Conservation (phyloP, 1,140 invertebrate genomes). For the Eufriesea mexicana region DNA sequence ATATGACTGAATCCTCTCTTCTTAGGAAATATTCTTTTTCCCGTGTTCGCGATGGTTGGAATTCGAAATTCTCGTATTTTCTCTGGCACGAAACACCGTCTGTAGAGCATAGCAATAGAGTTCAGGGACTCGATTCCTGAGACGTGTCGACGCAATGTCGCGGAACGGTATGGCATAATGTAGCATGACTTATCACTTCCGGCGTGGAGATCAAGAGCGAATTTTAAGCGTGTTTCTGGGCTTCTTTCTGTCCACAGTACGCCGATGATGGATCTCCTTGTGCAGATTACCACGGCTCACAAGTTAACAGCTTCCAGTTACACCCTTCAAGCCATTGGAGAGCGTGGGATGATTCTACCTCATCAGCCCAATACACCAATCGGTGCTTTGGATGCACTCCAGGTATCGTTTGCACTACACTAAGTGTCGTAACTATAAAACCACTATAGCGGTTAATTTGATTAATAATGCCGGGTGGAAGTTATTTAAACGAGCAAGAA, state of each 20-base stretch:
- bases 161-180: not conserved
- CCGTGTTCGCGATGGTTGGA: not conserved
- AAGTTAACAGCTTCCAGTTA: constrained; percentile 88
- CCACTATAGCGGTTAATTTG: no score
- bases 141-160: not conserved
- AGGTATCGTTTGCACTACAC: constrained; percentile 70
- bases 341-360: constrained; percentile 85
- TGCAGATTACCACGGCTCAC: constrained; percentile 89
- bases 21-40: no score
- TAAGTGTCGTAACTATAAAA: no score
- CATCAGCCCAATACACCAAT: constrained; percentile 93
- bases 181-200: not conserved
- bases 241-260: constrained; percentile 84
- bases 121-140: not conserved
- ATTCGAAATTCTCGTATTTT: not conserved
- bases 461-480: no score
- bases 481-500: no score
- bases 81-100: not conserved
- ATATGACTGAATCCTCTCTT: no score
- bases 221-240: not conserved
- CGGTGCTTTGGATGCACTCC: constrained; percentile 85
- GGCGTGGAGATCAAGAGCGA: not conserved
- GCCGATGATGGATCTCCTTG: constrained; percentile 92
- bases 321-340: constrained; percentile 87
- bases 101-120: not conserved